Evolutionary conservation across 2,113 vertebrate genomes (phyloP), one percentile per base, ranked within the genome.

Genomic region (Rhabdornis inornatus): DNA sequence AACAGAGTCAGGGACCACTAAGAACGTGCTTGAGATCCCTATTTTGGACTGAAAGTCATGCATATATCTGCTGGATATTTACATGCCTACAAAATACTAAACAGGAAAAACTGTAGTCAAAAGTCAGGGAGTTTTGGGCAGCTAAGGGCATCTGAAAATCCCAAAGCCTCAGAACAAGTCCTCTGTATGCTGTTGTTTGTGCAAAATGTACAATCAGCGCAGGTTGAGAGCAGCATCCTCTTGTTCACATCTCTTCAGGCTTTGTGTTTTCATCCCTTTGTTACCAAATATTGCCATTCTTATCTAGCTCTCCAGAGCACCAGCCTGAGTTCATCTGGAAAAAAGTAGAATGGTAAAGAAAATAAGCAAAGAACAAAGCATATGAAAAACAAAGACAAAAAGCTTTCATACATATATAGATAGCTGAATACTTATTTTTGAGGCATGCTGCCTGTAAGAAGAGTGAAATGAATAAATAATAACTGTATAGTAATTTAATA

Each of bases 381-480:
- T 18, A 33, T 28, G 28, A 57, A 78, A 69, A 93, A 7, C 14
- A 69, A 69, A 37, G 24, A 17, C 24, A 49, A 91, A 89, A 87
- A n/a, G 1, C 33, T 87, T 31, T 5, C 15, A 45, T 35, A 28
- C 5, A 20, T 55, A 23, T n/a, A 57, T 42, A 56, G 52, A 19
- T 19, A 79, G 18, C 2, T 42, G 16, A 65, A 69, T 75, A 45
- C 23, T 75, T 68, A 33, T 30, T 92, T 59, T 74, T 79, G 45
- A 91, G 60, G 30, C 10, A 72, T 39, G 21, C 35, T 92, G 44
- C 37, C 66, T 89, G 23, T 52, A 60, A 84, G 61, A 95, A 63
- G 31, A 60, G 77, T 21, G 13, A 87, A 92, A 92, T 87, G 20
- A 96, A 92, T 95, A 97, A 96, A 87, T 95, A 84, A 96, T 95